Conservation (phyloP, 2,113 vertebrate genomes). For the Lampris incognitus region DNA sequence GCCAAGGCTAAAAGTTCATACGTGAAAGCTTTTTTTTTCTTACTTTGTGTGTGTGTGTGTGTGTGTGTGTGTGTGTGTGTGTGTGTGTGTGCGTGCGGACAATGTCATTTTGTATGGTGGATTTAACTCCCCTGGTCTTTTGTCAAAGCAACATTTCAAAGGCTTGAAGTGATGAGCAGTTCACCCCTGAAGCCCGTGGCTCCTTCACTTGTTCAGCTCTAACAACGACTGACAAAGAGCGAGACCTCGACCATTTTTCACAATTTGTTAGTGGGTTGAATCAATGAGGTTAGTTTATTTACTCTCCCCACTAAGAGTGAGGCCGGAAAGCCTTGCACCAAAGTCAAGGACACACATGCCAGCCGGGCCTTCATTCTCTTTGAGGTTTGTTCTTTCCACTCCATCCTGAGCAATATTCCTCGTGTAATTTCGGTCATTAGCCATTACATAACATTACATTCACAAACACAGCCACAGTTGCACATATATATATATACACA, state of each 20-base stretch:
- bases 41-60: no score
- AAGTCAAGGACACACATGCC: constrained; percentile 24
- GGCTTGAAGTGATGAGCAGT: constrained; percentile 37
- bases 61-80: no score
- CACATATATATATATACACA: background rate
- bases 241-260: constrained; percentile 12
- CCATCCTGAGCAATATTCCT: background rate
- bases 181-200: constrained; percentile 22
- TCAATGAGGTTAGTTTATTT: constrained; percentile 22
- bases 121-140: background rate
- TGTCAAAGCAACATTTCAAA: background rate
- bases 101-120: constrained; percentile 8
- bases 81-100: background rate
- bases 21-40: no score
- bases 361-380: background rate
- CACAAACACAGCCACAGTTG: background rate
- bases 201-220: background rate
- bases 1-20: no score
- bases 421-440: background rate
- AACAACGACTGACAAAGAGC: constrained; percentile 27
- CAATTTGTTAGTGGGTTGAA: background rate
- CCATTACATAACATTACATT: no score
- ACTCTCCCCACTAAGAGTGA: background rate
- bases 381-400: background rate
- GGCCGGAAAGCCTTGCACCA: constrained; percentile 3